Conservation (phyloP, 2,113 vertebrate species). For the Tringa solitaria region DNA sequence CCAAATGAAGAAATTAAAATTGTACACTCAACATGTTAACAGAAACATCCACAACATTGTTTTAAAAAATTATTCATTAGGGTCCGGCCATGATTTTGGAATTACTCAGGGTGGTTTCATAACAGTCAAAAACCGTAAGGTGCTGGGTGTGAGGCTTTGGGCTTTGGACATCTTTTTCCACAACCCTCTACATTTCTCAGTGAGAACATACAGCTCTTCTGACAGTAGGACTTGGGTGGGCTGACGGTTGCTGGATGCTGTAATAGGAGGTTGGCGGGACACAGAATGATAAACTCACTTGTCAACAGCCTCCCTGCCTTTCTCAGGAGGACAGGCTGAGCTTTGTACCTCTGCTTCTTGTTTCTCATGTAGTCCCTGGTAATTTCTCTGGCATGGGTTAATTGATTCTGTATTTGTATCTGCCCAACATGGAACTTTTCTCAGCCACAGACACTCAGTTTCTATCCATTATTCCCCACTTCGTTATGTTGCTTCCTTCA, state of each 20-base stretch:
- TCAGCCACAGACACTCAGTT: background rate
- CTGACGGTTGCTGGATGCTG: constrained; percentile 39
- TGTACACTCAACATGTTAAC: background rate
- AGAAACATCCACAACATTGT: constrained; percentile 30
- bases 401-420: background rate
- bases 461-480: background rate
- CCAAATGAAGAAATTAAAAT: background rate
- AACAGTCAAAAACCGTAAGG: constrained; percentile 24
- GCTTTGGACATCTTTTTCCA: constrained; percentile 42
- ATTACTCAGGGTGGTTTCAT: constrained; percentile 24
- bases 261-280: constrained; percentile 36
- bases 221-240: constrained; percentile 56
- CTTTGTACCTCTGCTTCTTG: constrained; percentile 24
- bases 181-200: constrained; percentile 2
- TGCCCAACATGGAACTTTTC: background rate
- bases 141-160: constrained; percentile 35
- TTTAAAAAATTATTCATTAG: constrained; percentile 32
- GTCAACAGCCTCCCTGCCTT: constrained; percentile 49
- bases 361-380: background rate
- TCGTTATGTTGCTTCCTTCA: background rate
- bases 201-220: constrained; percentile 24
- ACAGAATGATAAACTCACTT: constrained; percentile 55
- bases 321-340: constrained; percentile 6
- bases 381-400: background rate
- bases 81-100: constrained; percentile 43